Percentiles rank a stretch among this genome's conserved stretches.
Evolutionary conservation across 2,797 vertebrate species (phyloP).

Genomic region (Enteromius viviparus): DNA sequence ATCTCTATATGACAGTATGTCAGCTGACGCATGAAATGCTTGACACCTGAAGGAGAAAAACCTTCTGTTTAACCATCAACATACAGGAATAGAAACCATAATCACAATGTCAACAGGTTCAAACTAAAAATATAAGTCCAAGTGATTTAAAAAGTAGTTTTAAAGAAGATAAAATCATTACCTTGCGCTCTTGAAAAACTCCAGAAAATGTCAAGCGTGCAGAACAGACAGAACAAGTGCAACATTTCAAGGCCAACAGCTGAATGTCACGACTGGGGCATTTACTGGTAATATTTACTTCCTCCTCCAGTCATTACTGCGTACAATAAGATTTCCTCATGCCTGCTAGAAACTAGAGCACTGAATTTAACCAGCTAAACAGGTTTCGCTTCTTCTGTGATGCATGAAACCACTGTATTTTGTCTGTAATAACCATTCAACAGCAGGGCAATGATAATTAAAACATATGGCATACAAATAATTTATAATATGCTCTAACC

Average conservation of each 20-base stretch:
- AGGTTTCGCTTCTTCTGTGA: conserved; percentile 15
- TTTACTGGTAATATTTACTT: conserved; percentile 17
- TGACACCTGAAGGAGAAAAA: conserved; percentile 23
- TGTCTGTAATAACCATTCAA: neutral
- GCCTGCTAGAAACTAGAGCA: neutral
- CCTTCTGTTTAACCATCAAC: neutral
- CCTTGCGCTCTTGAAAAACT: conserved; percentile 11
- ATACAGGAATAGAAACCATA: neutral
- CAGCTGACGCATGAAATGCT: conserved; percentile 53
- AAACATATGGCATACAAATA: neutral
- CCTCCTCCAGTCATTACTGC: neutral
- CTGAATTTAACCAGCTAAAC: neutral
- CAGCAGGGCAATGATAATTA: neutral
- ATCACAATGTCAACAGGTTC: neutral
- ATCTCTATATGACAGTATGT: conserved; percentile 48
- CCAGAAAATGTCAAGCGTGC: neutral
- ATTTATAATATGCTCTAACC: neutral
- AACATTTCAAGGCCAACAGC: neutral
- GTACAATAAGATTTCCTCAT: neutral
- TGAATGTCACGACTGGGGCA: neutral
- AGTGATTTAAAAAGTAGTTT: neutral
- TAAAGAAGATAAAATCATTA: conserved; percentile 9
- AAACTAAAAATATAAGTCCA: neutral
- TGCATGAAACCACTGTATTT: neutral
- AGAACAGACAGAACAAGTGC: neutral